Evolutionary conservation across 2,113 vertebrate species (phyloP).

Genomic region (Mirza zaza): DNA sequence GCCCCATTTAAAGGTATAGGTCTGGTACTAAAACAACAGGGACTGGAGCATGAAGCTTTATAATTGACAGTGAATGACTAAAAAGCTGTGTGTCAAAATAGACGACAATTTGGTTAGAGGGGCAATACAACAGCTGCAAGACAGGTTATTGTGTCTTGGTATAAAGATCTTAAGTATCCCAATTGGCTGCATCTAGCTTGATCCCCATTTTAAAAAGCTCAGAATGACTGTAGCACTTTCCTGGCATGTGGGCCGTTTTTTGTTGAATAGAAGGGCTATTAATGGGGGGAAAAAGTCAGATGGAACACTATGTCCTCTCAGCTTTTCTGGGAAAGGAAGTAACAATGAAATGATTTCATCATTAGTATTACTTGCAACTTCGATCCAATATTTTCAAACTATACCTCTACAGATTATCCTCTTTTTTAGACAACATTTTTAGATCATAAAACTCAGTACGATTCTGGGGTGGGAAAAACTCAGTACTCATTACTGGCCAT

Average conservation of each 20-base stretch:
- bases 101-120: background rate
- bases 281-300: background rate
- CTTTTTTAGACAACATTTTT: slow-evolving; percentile 17
- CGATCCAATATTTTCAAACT: slow-evolving; percentile 38
- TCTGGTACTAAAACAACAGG: slow-evolving; percentile 57
- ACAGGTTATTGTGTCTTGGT: background rate
- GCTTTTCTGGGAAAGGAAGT: slow-evolving; percentile 54
- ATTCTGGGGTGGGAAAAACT: background rate
- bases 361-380: slow-evolving; percentile 35
- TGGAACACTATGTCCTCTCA: slow-evolving; percentile 23
- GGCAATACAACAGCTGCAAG: background rate
- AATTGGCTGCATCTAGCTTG: slow-evolving; percentile 5
- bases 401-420: background rate
- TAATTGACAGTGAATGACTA: background rate
- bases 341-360: slow-evolving; percentile 27
- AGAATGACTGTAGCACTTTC: slow-evolving; percentile 45
- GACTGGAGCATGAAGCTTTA: slow-evolving; percentile 45
- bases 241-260: slow-evolving; percentile 35
- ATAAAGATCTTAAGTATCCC: slow-evolving; percentile 46
- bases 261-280: slow-evolving; percentile 47
- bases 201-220: slow-evolving; percentile 26
- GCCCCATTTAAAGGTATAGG: slow-evolving; percentile 38
- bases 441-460: background rate
- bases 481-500: background rate
- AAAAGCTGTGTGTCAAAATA: slow-evolving; percentile 15